phyloP scores from a whole-genome alignment of 2,113 vertebrate species.

The Pseudopipra pipra region DNA sequence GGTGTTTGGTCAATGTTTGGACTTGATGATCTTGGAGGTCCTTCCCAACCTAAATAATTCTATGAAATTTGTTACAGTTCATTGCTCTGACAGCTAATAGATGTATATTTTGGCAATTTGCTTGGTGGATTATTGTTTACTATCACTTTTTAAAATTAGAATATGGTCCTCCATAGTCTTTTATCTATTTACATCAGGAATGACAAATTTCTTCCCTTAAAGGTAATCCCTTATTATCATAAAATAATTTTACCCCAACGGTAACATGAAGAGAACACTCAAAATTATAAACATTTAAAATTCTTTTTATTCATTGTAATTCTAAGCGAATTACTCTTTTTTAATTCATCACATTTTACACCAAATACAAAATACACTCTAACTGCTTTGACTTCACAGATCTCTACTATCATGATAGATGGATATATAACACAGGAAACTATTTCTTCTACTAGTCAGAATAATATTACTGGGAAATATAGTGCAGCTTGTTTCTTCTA shows the following conservation, averaged over 20 bases:
- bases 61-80: conserved; percentile 29
- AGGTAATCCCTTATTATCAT: conserved; percentile 41
- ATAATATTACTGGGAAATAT: background rate
- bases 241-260: conserved; percentile 25
- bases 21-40: background rate
- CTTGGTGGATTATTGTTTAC: conserved; percentile 64
- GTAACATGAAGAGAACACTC: background rate
- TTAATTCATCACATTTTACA: background rate
- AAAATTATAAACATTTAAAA: conserved; percentile 10
- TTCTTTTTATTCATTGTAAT: background rate
- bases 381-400: background rate
- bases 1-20: background rate
- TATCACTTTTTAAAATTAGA: conserved; percentile 60
- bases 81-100: conserved; percentile 54
- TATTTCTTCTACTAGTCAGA: background rate
- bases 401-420: background rate
- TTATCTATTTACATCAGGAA: conserved; percentile 57
- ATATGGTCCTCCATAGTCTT: conserved; percentile 62
- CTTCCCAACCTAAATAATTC: background rate
- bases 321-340: background rate
- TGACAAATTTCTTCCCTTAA: conserved; percentile 65
- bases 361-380: background rate
- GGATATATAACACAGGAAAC: background rate
- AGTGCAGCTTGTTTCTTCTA: background rate
- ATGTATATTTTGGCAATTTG: conserved; percentile 57